Base-by-base conservation (phyloP, 2,113 vertebrate species). In the Plestiodon gilberti region DNA sequence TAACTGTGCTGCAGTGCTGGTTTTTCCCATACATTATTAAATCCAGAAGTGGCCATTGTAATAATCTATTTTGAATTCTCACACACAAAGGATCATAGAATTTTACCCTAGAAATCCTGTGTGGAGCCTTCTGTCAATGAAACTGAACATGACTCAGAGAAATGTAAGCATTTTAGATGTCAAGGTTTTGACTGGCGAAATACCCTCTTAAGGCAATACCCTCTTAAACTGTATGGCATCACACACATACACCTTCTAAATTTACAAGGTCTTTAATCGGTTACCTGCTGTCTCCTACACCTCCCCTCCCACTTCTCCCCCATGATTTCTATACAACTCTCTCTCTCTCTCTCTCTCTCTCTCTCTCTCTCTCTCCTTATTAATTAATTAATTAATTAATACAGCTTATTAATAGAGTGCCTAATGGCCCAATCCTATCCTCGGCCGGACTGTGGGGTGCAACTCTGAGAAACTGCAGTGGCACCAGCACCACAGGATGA, bases 101-200 rank as follows among this genome's bases (percentile, higher is more conserved):
- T 84, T 75, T 38, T 85, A 88, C 86, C 79, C 74, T 90, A 65
- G 52, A 71, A 82, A 89, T 93, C 78, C 93, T 91, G 87, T n/a
- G 64, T 77, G 87, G 85, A 78, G 65, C 82, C 14, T 35, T 33
- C 79, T 11, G 62, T 73, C 75, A 85, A 73, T 13, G 40, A 30
- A 87, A 85, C 20, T 22, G 88, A 78, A 38, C 0, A 1, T 15
- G 15, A 78, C 25, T 73, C 78, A 75, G 73, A 88, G 65, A 76
- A 86, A 71, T 13, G 30, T 65, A 83, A 62, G 75, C 79, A 90
- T 77, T 48, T 75, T 85, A 18, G 61, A 82, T 77, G 40, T 59
- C 79, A 87, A 87, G 89, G 13, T 61, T 84, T 84, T 33, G 75
- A 85, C 11, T 0, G 28, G 73, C 10, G 30, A 88, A 77, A 18